A percentile compares a stretch with the other conserved stretches of the same genome.
These are phyloP conservation scores for Pedetes capensis DNA, from an alignment of 2,113 vertebrate species.

Conservation along the genomic window DNA sequence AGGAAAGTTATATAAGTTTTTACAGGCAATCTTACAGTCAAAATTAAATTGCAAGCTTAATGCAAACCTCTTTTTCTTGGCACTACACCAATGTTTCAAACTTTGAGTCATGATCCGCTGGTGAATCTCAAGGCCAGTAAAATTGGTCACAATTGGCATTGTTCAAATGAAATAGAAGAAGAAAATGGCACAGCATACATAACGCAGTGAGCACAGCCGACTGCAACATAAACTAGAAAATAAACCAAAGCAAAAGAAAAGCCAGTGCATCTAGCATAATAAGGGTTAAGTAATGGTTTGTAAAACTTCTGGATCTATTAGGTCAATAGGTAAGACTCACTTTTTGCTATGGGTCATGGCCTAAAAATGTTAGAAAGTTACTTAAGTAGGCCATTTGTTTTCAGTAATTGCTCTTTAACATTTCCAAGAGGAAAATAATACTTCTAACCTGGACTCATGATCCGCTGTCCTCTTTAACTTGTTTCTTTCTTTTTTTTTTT, in stretches of 20 bases:
- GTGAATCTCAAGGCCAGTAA: neutral
- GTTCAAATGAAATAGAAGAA: neutral
- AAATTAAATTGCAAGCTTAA: neutral
- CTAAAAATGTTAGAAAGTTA: neutral
- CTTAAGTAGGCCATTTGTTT: neutral
- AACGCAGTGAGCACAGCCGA: neutral
- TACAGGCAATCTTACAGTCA: neutral
- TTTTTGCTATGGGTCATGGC: neutral
- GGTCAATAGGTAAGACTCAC: neutral
- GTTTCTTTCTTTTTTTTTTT: no score
- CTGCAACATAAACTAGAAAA: neutral
- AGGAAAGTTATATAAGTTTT: neutral
- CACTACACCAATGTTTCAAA: neutral
- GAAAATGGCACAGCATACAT: neutral
- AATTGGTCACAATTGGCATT: neutral
- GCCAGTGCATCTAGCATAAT: no score
- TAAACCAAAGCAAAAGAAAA: neutral
- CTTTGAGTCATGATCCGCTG: neutral
- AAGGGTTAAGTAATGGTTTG: neutral
- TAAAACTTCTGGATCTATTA: neutral
- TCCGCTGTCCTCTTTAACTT: neutral
- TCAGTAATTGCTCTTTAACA: neutral
- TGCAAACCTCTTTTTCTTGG: slow-evolving; percentile 14
- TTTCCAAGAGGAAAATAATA: neutral
- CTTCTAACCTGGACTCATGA: neutral